phyloP scores from a whole-genome alignment of 2,888 invertebrate species.

The Idaea straminata region DNA sequence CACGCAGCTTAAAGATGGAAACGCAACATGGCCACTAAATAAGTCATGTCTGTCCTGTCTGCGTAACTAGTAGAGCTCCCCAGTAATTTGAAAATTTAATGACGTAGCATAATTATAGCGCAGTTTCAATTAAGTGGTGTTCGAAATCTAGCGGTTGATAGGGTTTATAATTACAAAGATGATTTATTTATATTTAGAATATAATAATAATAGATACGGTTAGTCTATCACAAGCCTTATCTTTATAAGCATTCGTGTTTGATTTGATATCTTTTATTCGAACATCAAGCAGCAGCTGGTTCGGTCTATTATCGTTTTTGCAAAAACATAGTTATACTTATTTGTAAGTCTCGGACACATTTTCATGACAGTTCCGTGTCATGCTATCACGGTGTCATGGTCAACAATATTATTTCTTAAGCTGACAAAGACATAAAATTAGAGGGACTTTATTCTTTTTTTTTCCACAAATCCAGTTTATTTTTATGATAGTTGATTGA shows the following conservation, averaged over 20 bases:
- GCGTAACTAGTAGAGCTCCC: slow-evolving; percentile 58
- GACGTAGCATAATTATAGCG: slow-evolving; percentile 42
- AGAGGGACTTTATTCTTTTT: slow-evolving; percentile 50
- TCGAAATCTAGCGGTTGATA: too few relatives aligned
- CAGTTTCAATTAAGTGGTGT: slow-evolving; percentile 39
- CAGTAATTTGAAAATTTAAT: slow-evolving; percentile 55
- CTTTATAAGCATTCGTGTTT: neutral
- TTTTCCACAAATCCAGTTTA: slow-evolving; percentile 51
- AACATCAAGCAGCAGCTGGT: neutral
- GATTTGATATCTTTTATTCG: neutral
- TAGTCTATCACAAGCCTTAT: neutral
- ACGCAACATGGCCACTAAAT: slow-evolving; percentile 75
- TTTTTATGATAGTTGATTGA: slow-evolving; percentile 71
- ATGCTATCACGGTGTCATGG: neutral
- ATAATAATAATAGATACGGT: neutral
- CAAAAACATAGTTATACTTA: neutral
- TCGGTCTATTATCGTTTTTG: neutral
- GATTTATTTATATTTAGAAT: neutral
- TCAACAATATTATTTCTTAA: slow-evolving; percentile 25
- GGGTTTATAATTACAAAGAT: neutral
- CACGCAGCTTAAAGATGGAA: slow-evolving; percentile 78
- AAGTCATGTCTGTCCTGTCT: slow-evolving; percentile 67
- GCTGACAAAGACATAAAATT: slow-evolving; percentile 54
- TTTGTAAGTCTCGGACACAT: neutral
- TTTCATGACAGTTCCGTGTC: neutral